Conservation (phyloP, 2,797 vertebrate genomes). For the Argya squamiceps region DNA sequence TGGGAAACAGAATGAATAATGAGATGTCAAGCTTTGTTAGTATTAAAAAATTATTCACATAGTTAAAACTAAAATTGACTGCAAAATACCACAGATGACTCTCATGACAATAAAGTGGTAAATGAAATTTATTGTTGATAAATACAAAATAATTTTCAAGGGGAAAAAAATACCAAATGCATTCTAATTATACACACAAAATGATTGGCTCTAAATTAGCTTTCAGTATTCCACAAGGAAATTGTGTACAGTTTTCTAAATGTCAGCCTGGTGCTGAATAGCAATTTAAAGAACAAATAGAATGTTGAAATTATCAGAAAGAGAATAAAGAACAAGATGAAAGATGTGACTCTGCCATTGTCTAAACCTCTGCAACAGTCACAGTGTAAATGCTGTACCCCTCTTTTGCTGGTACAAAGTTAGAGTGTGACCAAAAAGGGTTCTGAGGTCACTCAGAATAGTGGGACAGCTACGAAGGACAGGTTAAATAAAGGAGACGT, state of each 20-base stretch:
- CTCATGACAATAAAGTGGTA: constrained; percentile 5
- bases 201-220: constrained; percentile 31
- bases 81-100: constrained; percentile 13
- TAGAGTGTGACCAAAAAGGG: neutral
- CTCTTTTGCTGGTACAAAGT: neutral
- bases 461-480: rapidly evolving
- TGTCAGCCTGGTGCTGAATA: constrained; percentile 18
- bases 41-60: constrained; percentile 9
- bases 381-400: rapidly evolving
- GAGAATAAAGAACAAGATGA: neutral
- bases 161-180: neutral
- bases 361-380: neutral
- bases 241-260: constrained; percentile 47
- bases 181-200: constrained; percentile 31
- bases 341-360: neutral
- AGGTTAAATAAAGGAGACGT: neutral
- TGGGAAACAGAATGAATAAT: constrained; percentile 21
- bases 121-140: constrained; percentile 42
- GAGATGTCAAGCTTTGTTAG: constrained; percentile 27
- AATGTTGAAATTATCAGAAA: constrained; percentile 3
- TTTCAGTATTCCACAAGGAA: constrained; percentile 26
- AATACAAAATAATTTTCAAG: constrained; percentile 41
- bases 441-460: neutral
- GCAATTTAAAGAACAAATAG: constrained; percentile 36
- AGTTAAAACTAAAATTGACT: constrained; percentile 29